Evolutionary conservation across 2,797 vertebrate genomes (phyloP).

Genomic region (Arrhamphus sclerolepis): DNA sequence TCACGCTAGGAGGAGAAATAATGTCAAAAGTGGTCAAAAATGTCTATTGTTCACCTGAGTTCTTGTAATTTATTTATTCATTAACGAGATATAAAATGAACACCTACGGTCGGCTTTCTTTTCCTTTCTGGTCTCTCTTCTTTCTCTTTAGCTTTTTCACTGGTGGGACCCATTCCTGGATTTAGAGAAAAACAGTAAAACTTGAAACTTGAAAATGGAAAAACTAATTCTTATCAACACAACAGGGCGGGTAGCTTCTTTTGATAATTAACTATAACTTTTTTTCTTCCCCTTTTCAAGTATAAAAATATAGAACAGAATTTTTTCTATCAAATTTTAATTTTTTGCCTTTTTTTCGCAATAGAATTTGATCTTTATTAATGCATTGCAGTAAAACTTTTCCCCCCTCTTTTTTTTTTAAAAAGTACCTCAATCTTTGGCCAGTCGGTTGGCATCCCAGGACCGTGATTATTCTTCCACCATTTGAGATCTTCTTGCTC

Average conservation of each 20-base stretch:
- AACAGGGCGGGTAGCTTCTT: too few species aligned
- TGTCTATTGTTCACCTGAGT: not conserved
- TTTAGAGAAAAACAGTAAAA: not conserved
- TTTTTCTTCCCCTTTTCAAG: too few species aligned
- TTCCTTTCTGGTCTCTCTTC: conserved; percentile 73
- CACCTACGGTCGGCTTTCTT: conserved; percentile 69
- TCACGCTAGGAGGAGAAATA: conserved; percentile 68
- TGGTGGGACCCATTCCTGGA: conserved; percentile 84
- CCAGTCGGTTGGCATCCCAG: conserved; percentile 87
- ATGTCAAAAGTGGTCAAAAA: not conserved
- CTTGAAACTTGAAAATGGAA: not conserved
- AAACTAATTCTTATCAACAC: not conserved
- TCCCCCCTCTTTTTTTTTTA: too few species aligned
- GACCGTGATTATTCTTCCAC: conserved; percentile 85
- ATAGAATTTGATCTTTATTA: not conserved
- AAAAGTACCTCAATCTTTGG: conserved; percentile 83
- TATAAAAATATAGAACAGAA: not conserved
- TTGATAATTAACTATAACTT: too few species aligned
- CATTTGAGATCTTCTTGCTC: conserved; percentile 86
- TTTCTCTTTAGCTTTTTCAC: conserved; percentile 81
- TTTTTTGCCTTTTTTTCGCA: not conserved
- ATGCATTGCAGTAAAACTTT: not conserved
- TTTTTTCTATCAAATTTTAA: not conserved
- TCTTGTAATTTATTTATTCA: not conserved
- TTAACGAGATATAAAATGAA: not conserved